phyloP scores from a whole-genome alignment of 2,113 vertebrate genomes.

The Chrysochloris asiatica region DNA sequence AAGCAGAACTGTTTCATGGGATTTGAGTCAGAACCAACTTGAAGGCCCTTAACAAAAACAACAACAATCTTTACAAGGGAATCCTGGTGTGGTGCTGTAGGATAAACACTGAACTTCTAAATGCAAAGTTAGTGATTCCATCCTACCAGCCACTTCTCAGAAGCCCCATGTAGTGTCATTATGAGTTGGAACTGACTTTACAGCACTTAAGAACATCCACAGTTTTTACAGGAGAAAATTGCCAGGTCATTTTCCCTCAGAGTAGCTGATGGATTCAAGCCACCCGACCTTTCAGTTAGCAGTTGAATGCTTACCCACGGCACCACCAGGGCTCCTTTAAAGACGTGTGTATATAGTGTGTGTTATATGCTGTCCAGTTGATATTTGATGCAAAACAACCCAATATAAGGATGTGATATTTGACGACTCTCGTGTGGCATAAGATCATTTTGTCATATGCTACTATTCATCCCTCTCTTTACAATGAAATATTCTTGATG shows the following conservation, averaged over 20 bases:
- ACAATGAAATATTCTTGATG: background rate
- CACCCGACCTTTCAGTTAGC: background rate
- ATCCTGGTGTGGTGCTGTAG: too few relatives aligned
- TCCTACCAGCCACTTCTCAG: too few relatives aligned
- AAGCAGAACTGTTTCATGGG: background rate
- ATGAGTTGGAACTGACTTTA: too few relatives aligned
- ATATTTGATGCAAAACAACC: background rate
- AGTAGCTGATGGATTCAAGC: background rate
- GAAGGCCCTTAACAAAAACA: too few relatives aligned
- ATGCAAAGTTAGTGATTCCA: too few relatives aligned
- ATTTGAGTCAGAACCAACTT: too few relatives aligned
- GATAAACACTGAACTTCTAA: too few relatives aligned
- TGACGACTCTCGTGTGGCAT: background rate
- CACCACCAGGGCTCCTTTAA: background rate
- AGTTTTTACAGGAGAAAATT: background rate
- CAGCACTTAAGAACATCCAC: too few relatives aligned
- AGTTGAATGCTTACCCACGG: background rate
- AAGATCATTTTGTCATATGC: background rate
- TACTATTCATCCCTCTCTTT: background rate
- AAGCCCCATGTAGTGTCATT: too few relatives aligned
- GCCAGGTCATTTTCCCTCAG: background rate
- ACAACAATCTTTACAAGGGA: too few relatives aligned
- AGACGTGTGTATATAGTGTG: too few relatives aligned
- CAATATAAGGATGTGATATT: background rate
- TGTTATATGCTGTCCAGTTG: background rate